Percentiles rank a stretch among this genome's conserved stretches.
Conservation (phyloP, 2,113 vertebrate genomes). For the Etheostoma spectabile region DNA sequence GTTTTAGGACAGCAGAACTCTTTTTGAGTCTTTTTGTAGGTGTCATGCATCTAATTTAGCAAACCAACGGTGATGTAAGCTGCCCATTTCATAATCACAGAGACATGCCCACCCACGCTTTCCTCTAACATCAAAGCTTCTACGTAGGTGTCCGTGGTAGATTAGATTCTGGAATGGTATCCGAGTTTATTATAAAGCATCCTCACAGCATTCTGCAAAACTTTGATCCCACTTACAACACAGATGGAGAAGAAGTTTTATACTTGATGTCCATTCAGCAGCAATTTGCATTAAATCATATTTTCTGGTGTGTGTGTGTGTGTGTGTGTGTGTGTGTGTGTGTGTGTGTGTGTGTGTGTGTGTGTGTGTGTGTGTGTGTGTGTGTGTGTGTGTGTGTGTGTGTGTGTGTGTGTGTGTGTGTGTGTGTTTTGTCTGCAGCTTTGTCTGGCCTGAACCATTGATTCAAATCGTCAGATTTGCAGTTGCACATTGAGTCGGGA, state of each 20-base stretch:
- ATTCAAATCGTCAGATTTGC: conserved; percentile 33
- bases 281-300: conserved; percentile 51
- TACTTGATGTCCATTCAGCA: conserved; percentile 47
- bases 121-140: conserved; percentile 49
- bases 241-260: conserved; percentile 39
- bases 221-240: conserved; percentile 20
- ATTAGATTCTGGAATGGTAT: conserved; percentile 43
- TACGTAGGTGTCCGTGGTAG: conserved; percentile 11
- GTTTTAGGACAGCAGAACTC: conserved; percentile 13
- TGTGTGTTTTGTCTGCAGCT: neutral
- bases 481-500: conserved; percentile 36
- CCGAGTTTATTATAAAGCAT: conserved; percentile 1
- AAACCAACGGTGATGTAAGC: conserved; percentile 46
- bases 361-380: neutral
- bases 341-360: conserved; percentile 3
- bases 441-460: neutral
- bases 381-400: conserved; percentile 7
- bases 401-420: neutral
- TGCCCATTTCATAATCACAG: conserved; percentile 35
- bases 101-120: conserved; percentile 35
- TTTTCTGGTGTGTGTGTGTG: conserved; percentile 27
- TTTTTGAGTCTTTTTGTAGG: conserved; percentile 38
- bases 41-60: conserved; percentile 8
- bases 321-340: conserved; percentile 1
- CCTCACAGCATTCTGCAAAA: conserved; percentile 37